A percentile compares a stretch with the other conserved stretches of the same genome.
phyloP scores from a whole-genome alignment of 2,888 invertebrate species.

The Aricia artaxerxes region DNA sequence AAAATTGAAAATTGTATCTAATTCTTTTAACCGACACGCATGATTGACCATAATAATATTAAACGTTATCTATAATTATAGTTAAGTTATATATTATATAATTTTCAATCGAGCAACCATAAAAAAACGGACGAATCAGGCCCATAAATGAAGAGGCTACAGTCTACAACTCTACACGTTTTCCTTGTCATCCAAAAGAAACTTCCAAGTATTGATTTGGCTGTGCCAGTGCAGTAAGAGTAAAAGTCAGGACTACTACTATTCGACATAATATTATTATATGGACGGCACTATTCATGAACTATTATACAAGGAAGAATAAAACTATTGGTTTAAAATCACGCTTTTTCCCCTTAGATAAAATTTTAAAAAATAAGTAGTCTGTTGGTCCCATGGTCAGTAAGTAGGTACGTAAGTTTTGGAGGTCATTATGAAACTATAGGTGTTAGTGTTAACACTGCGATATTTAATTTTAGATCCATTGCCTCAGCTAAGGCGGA shows the following conservation, averaged over 20 bases:
- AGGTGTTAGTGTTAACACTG: neutral
- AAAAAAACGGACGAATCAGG: neutral
- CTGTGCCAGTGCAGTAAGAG: too few species aligned
- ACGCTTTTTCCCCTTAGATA: too few species aligned
- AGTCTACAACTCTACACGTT: too few species aligned
- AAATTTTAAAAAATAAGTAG: neutral
- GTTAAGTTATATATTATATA: neutral
- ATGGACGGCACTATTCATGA: too few species aligned
- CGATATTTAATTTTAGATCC: slow-evolving; percentile 15
- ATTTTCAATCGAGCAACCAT: neutral
- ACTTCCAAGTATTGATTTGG: too few species aligned
- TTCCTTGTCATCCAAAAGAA: too few species aligned
- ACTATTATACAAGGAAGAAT: too few species aligned
- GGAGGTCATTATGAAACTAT: neutral
- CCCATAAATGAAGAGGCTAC: neutral
- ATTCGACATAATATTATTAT: too few species aligned
- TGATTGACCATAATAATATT: neutral
- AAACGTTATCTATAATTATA: neutral
- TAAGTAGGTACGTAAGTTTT: neutral
- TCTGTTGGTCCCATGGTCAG: neutral
- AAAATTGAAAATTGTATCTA: neutral
- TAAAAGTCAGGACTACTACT: too few species aligned
- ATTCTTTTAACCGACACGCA: neutral
- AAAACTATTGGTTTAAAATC: too few species aligned
- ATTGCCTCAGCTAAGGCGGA: slow-evolving; percentile 5